phyloP scores from a whole-genome alignment of 1,140 invertebrate species.

The Drosophila albomicans region DNA sequence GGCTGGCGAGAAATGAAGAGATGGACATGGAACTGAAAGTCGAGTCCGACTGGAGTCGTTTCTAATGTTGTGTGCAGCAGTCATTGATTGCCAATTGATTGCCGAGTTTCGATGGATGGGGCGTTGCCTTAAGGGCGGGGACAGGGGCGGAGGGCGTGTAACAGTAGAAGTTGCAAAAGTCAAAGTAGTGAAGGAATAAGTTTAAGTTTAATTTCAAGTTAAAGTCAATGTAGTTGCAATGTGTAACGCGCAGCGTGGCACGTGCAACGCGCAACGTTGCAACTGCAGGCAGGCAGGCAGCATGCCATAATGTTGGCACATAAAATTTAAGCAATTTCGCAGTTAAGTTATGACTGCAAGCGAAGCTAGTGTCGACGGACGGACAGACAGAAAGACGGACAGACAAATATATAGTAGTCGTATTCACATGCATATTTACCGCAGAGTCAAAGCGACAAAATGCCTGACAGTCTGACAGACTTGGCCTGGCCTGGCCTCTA shows the following conservation, averaged over 20 bases:
- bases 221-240: slow-evolving; percentile 14
- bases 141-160: background rate
- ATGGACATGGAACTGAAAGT: background rate
- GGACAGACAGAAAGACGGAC: background rate
- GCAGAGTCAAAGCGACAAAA: slow-evolving; percentile 31
- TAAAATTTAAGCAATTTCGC: slow-evolving; percentile 52
- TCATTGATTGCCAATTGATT: slow-evolving; percentile 77
- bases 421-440: slow-evolving; percentile 51
- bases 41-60: slow-evolving; percentile 2
- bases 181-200: background rate
- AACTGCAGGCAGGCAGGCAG: background rate
- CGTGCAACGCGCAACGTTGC: slow-evolving; percentile 6
- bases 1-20: background rate
- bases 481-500: slow-evolving; percentile 5
- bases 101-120: slow-evolving; percentile 27
- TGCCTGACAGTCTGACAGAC: background rate
- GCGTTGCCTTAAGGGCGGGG: background rate
- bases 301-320: slow-evolving; percentile 25
- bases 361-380: background rate
- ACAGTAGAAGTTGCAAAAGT: background rate
- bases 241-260: background rate
- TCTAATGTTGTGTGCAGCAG: slow-evolving; percentile 40
- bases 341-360: slow-evolving; percentile 54
- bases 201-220: slow-evolving; percentile 6
- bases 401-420: background rate